Base-by-base conservation (phyloP, 2,113 vertebrate genomes). In the Onychorhynchus coronatus region DNA sequence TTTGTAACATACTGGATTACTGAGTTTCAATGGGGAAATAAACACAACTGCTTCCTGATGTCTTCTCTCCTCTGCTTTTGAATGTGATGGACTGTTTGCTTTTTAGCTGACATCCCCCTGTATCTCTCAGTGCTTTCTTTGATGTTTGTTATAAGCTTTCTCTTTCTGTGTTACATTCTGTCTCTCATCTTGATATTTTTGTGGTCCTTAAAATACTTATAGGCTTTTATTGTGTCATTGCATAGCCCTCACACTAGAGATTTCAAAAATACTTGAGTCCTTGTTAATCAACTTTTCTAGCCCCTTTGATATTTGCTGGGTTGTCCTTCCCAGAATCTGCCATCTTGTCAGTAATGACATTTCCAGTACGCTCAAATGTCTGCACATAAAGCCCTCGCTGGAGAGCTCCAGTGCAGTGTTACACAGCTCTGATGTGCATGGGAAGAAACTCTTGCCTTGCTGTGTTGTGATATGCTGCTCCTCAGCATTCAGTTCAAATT, bases 401-500 rank as follows among this genome's bases (percentile, higher is more conserved):
- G 44, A 68, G 63, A 87, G 66, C 68, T 87, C 1, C 44, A 41
- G 80, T 63, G 73, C 91, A 65, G 61, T 8, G 9, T 94, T 89
- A 52, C 89, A 63, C n/a, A 74, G 84, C 62, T 56, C 87, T 89
- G 62, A n/a, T 78, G 52, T 87, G 44, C 66, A 30, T 9, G 14
- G 74, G 37, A 74, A 77, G 89, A 59, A 58, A 3, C 46, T 68
- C 1, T 79, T 79, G 73, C 94, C 81, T 72, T 79, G 62, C 77
- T 82, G 73, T 39, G 73, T 22, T 76, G 77, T 62, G 71, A 55
- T 83, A 18, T 33, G 50, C 81, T 83, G 71, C 87, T 89, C 85
- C 93, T 94, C 81, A 85, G 80, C 74, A 76, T 73, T 93, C 63
- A 58, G 74, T 89, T 94, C 81, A 73, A 77, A 83, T 93, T 90